Evolutionary conservation across 2,113 vertebrate genomes (phyloP), one percentile per base, ranked within the genome.

Genomic region (Hydrolagus affinis): DNA sequence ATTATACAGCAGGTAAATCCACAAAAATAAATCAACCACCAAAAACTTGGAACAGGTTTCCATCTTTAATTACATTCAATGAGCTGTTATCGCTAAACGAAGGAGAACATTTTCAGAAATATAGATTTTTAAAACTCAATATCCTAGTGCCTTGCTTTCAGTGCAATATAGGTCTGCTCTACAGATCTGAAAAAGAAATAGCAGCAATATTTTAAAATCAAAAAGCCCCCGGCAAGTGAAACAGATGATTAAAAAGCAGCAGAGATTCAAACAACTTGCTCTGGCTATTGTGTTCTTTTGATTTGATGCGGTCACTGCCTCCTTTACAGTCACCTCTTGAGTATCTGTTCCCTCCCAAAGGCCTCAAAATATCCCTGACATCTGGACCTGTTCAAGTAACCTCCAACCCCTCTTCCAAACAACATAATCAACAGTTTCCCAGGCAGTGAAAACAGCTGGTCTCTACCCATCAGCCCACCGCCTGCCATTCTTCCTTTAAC

Each of bases 41-140:
- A 32, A 14, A 83, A 66, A 68, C 78, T 78, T 62, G 32, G 60
- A 83, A 83, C 14, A 64, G 25, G 25, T 83, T 66, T 32, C 25
- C 19, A 15, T 83, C 9, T 83, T 83, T 83, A 66, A 83, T 83
- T 83, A 83, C 78, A 83, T 83, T 83, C 78, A 83, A 83, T 83
- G 78, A 83, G 78, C 60, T 83, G 78, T 83, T 83, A 83, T 66
- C 30, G 11, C 62, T 15, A 83, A 83, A 83, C 78, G 66, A 68
- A 83, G 78, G 78, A 83, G 78, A 83, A 83, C 62, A 83, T 66
- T 32, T 83, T 62, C 30, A 62, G 66, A 68, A 83, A 62, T 23
- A 32, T 83, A 66, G 59, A 83, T 60, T 66, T 83, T 83, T 83
- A 66, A 83, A 83, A 66, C 62, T 62, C 62, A 83, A 62, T 83